A percentile compares a stretch with the other conserved stretches of the same genome.
Evolutionary conservation across 1,140 invertebrate species (phyloP).

Genomic region (Hirudo medicinalis): DNA sequence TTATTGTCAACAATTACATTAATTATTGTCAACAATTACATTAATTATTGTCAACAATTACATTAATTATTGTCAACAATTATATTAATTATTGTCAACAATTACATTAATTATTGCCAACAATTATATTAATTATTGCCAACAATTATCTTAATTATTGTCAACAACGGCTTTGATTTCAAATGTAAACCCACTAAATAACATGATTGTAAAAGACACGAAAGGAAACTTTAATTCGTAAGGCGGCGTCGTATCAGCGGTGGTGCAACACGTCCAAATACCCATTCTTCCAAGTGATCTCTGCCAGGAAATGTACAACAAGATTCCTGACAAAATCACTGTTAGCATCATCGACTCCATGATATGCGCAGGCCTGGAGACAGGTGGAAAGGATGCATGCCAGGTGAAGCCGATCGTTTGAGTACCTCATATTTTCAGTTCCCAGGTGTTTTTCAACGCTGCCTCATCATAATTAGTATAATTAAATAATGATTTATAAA

Average conservation of each 20-base stretch:
- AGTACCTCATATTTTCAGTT: background rate
- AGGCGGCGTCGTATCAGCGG: slow-evolving; percentile 37
- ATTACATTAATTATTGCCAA: no score
- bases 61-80: no score
- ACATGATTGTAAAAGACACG: background rate
- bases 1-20: no score
- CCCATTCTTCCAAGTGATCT: slow-evolving; percentile 23
- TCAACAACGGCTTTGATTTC: background rate
- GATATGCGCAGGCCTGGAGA: slow-evolving; percentile 44
- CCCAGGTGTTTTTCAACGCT: no score
- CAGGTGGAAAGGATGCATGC: slow-evolving; percentile 33
- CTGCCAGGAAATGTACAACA: slow-evolving; percentile 31
- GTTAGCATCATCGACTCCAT: slow-evolving; percentile 30
- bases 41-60: no score
- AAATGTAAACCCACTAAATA: background rate
- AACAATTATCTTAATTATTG: no score
- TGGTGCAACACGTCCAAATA: slow-evolving; percentile 19
- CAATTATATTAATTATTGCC: no score
- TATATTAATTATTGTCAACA: no score
- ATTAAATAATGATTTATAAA: no score
- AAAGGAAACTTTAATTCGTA: background rate
- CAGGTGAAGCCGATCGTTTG: slow-evolving; percentile 16
- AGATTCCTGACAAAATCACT: slow-evolving; percentile 20
- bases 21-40: no score
- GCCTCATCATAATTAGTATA: no score